These are phyloP conservation scores for Hemibagrus guttatus DNA, from an alignment of 2,797 vertebrate genomes.

Conservation along the genomic window DNA sequence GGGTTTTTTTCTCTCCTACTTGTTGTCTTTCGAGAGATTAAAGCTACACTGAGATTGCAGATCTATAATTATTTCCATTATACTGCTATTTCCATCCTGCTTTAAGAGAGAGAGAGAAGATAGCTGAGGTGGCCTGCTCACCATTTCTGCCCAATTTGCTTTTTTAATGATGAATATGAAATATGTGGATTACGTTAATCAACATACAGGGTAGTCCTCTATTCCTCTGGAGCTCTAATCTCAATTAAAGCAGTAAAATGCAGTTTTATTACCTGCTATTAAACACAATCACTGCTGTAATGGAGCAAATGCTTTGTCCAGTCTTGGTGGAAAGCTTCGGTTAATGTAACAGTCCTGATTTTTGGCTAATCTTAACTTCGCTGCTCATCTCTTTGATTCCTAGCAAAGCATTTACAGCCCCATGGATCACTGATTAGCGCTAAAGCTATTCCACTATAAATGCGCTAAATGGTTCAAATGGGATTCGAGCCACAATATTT, in stretches of 20 bases:
- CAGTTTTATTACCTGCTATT: conserved; percentile 14
- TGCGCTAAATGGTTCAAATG: background rate
- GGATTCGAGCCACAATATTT: background rate
- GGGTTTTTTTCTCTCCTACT: background rate
- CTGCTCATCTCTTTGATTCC: conserved; percentile 13
- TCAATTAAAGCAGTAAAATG: conserved; percentile 11
- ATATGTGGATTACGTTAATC: background rate
- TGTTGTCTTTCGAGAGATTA: background rate
- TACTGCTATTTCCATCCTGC: background rate
- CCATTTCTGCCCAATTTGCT: background rate
- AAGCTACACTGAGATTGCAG: background rate
- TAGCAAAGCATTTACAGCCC: conserved; percentile 23
- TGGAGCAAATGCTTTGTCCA: conserved; percentile 19
- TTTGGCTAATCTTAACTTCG: conserved; percentile 18
- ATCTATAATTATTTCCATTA: background rate
- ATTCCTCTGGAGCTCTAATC: background rate
- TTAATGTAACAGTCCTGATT: conserved; percentile 26
- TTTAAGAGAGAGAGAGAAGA: background rate
- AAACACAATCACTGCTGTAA: conserved; percentile 16
- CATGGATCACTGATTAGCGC: conserved; percentile 14
- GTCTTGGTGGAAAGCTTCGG: conserved; percentile 8
- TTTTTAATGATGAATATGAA: conserved; percentile 12
- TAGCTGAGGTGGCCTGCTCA: background rate
- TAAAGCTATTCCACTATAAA: conserved; percentile 8
- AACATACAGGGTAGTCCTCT: background rate